phyloP scores from a whole-genome alignment of 2,888 invertebrate species.

The Campopleginae sp. region DNA sequence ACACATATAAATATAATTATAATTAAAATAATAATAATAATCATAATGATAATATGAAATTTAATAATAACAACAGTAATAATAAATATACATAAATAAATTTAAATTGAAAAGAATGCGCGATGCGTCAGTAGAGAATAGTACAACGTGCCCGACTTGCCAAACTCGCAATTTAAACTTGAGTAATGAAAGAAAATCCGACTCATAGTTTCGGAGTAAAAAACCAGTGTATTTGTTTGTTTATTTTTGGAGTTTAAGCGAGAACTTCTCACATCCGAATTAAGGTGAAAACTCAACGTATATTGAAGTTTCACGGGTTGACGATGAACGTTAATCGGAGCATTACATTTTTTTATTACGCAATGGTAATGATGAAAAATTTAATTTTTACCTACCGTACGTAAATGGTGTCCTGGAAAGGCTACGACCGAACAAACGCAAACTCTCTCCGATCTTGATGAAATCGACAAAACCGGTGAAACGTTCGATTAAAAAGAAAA shows the following conservation, averaged over 20 bases:
- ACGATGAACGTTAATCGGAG: conserved; percentile 45
- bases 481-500: conserved; percentile 9
- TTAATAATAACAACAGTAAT: conserved; percentile 23
- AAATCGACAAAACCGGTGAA: conserved; percentile 18
- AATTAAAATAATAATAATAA: conserved; percentile 37
- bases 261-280: conserved; percentile 84
- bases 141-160: conserved; percentile 83
- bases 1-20: conserved; percentile 49
- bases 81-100: conserved; percentile 44
- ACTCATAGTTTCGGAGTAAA: not conserved
- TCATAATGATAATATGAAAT: conserved; percentile 30
- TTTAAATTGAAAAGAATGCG: conserved; percentile 65
- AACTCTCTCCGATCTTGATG: conserved; percentile 19
- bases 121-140: conserved; percentile 71
- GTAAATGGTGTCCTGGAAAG: conserved; percentile 22
- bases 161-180: conserved; percentile 79
- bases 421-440: conserved; percentile 25
- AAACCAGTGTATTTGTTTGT: not conserved
- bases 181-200: conserved; percentile 40
- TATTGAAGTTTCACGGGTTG: conserved; percentile 48
- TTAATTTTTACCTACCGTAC: conserved; percentile 32
- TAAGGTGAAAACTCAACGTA: conserved; percentile 70
- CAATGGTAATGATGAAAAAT: conserved; percentile 49
- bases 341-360: conserved; percentile 40
- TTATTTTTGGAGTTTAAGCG: conserved; percentile 67